Percentiles rank a stretch among this genome's conserved stretches.
Evolutionary conservation across 2,113 vertebrate genomes (phyloP).

Genomic region (Rousettus leschenaultii): DNA sequence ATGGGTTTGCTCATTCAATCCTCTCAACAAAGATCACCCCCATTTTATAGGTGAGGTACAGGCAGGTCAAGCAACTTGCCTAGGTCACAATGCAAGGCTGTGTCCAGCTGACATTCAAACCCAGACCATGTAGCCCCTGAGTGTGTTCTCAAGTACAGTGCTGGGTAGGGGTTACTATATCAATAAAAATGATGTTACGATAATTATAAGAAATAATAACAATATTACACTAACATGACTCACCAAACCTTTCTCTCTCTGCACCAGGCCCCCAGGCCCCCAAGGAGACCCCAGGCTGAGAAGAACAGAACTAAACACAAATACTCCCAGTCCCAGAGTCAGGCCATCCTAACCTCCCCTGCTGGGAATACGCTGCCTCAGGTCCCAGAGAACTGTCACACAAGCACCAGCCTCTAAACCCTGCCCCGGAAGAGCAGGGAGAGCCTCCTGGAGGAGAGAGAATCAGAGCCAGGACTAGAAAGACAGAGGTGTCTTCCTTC

Average conservation of each 20-base stretch:
- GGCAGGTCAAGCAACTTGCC: not conserved
- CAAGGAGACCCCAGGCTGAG: not conserved
- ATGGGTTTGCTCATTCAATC: not conserved
- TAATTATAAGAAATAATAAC: not conserved
- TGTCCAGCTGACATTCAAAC: not conserved
- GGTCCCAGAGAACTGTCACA: not conserved
- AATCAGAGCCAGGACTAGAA: not conserved
- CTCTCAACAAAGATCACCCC: not conserved
- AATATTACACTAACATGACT: not conserved
- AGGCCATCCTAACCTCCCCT: not conserved
- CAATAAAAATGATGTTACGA: not conserved
- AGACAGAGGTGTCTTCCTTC: not conserved
- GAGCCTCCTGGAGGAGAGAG: not conserved
- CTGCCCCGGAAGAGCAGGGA: not conserved
- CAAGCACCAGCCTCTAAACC: not conserved
- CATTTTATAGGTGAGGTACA: not conserved
- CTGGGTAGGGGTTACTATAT: not conserved
- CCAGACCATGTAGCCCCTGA: not conserved
- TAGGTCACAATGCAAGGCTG: not conserved
- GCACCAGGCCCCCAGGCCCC: not conserved
- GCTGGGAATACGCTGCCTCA: not conserved
- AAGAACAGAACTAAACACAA: not conserved
- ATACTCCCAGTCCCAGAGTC: not conserved
- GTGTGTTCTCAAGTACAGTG: not conserved
- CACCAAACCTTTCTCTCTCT: not conserved